Evolutionary conservation across 2,888 invertebrate species (phyloP).

Genomic region (Serripes groenlandicus): DNA sequence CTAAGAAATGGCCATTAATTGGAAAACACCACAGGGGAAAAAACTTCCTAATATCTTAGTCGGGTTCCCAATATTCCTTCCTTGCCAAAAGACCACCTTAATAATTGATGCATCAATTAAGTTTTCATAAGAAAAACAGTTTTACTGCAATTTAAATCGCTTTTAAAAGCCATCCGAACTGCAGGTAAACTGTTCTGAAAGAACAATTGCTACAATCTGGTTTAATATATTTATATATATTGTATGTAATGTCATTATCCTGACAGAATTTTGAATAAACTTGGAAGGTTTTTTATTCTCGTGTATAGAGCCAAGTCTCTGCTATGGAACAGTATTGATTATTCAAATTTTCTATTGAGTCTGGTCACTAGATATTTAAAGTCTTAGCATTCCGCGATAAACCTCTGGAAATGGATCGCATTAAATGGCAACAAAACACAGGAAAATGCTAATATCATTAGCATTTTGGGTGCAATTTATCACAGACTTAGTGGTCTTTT

Average conservation of each 20-base stretch:
- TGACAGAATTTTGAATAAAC: no score
- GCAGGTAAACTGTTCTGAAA: no score
- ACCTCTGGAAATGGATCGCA: constrained; percentile 15
- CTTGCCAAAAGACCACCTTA: no score
- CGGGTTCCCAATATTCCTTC: not conserved
- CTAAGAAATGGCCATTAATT: not conserved
- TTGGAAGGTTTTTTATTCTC: no score
- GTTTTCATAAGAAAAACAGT: no score
- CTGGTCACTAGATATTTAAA: constrained; percentile 29
- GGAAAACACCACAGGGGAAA: not conserved
- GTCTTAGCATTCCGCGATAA: constrained; percentile 15
- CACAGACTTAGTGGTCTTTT: constrained; percentile 18
- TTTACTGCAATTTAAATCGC: no score
- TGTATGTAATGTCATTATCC: no score
- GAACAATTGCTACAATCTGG: no score
- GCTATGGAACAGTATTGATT: constrained; percentile 4
- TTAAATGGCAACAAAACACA: constrained; percentile 23
- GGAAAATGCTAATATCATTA: constrained; percentile 23
- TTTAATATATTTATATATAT: no score
- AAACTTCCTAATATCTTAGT: not conserved
- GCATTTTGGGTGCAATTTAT: constrained; percentile 20
- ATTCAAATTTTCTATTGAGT: constrained; percentile 11
- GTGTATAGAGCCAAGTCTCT: no score
- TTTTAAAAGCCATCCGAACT: no score
- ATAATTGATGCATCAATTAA: no score